Base-by-base conservation (phyloP, 2,888 invertebrate genomes). In the Biston betularia region DNA sequence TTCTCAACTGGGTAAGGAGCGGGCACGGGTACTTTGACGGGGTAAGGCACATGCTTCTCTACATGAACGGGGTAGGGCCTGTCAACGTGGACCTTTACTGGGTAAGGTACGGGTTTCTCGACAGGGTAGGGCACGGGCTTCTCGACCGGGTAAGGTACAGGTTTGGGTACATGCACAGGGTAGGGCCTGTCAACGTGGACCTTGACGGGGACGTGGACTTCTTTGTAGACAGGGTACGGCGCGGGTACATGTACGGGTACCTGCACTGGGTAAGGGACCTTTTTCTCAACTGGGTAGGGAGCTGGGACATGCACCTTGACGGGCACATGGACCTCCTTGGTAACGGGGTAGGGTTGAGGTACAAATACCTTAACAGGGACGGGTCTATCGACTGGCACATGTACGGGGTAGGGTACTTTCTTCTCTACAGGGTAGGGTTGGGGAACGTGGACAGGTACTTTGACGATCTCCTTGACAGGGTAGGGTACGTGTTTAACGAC, bases 371-470 rank as follows among this genome's bases (percentile, higher is more conserved):
- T 94, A 72, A 90, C 89, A 75, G 94, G 94, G 8, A 85, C 83
- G 35, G 94, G 94, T 79, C 94, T 94, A 83, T 94, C 94, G 73
- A 94, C 93, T 10, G 82, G 94, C 4, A 94, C 92, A 71, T 94
- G 94, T 3, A 94, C 94, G 61, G 94, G 95, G 88, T 93, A 93
- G 44, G 95, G 95, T 42, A 94, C 87, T 72, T 94, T 93, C 83
- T 94, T 94, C 69, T 95, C 95, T 33, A 96, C 96, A 35, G 96
- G 96, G 90, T 96, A 96, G 56, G 96, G 96, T 69, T 95, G 95
- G 40, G 96, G 96, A 58, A 95, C 95, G 67, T 95, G 95, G 10
- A 95, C 94, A 68, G 95, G 95, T 72, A 95, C 92, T 86, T 95
- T 95, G 48, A 95, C 91, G 69, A 93, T 85, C 77, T 94, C 94